These are phyloP conservation scores for Pantelozetes paolii DNA, from an alignment of 2,888 invertebrate species.

Conservation along the genomic window DNA sequence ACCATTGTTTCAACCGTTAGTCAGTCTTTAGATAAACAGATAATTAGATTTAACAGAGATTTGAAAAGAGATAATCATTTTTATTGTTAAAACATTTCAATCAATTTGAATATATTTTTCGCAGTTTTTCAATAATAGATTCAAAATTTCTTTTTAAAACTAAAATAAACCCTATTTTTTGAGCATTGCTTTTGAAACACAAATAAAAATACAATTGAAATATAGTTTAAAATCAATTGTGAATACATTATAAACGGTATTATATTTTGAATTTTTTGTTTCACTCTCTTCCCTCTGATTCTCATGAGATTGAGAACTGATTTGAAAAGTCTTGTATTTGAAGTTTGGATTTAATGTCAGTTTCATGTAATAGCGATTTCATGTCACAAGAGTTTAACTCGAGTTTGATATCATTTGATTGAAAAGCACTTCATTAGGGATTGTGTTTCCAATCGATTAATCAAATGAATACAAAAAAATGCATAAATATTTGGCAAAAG, in stretches of 20 bases:
- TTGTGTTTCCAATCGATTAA: neutral
- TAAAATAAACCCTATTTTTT: neutral
- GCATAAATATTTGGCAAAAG: neutral
- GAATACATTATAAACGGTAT: neutral
- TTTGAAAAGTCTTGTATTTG: conserved; percentile 7
- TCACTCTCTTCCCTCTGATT: neutral
- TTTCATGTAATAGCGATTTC: conserved; percentile 26
- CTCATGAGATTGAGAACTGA: neutral
- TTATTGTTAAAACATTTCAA: neutral
- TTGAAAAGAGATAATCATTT: neutral
- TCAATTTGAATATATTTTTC: neutral
- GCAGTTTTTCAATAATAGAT: neutral
- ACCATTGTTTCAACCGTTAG: neutral
- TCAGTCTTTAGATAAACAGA: too few relatives aligned
- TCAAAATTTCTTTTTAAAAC: neutral
- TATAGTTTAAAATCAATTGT: neutral
- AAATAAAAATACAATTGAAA: neutral
- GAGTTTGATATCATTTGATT: neutral
- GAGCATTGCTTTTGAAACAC: neutral
- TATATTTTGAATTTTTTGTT: neutral
- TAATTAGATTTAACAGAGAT: too few relatives aligned
- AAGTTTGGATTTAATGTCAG: conserved; percentile 3
- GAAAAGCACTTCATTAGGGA: conserved; percentile 9
- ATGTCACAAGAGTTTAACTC: neutral
- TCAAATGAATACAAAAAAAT: neutral